A percentile compares a stretch with the other conserved stretches of the same genome.
These are phyloP conservation scores for Epizoanthus ramosus DNA, from an alignment of 92 coral and sea anemone species.

Conservation along the genomic window DNA sequence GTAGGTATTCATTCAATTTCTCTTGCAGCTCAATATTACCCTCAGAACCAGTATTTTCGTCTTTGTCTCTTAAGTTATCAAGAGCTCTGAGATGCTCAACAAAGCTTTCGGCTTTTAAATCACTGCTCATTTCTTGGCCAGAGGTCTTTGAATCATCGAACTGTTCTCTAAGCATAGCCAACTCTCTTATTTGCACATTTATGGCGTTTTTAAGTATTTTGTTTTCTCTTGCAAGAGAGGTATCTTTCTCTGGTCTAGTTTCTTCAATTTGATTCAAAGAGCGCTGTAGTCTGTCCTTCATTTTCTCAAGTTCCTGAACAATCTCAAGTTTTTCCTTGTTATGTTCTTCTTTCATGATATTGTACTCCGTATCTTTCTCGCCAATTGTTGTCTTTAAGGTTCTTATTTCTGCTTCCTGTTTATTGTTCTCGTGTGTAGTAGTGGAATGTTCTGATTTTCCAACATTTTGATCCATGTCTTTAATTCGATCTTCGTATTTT, in stretches of 20 bases:
- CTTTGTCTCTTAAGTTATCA: neutral
- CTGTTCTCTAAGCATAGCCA: neutral
- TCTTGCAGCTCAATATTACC: neutral
- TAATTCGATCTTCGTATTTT: slow-evolving; percentile 56
- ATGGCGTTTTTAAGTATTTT: neutral
- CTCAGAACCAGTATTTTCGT: neutral
- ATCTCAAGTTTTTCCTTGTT: slow-evolving; percentile 5
- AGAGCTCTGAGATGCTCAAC: slow-evolving; percentile 21
- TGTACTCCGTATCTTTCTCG: slow-evolving; percentile 18
- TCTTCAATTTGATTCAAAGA: neutral
- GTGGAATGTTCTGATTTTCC: neutral
- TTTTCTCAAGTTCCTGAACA: neutral
- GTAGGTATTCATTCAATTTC: slow-evolving; percentile 2
- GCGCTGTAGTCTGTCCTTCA: neutral
- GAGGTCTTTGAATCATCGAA: slow-evolving; percentile 32
- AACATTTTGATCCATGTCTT: slow-evolving; percentile 47
- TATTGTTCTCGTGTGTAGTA: slow-evolving; percentile 25
- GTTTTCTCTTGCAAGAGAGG: neutral
- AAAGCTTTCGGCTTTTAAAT: neutral
- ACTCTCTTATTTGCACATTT: neutral
- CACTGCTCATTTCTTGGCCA: slow-evolving; percentile 17
- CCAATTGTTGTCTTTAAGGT: neutral
- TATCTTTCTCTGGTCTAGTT: neutral
- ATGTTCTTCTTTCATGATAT: neutral
- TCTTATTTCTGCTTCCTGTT: slow-evolving; percentile 29